Evolutionary conservation across 1,140 invertebrate species (phyloP).

Genomic region (Achatina immaculata): DNA sequence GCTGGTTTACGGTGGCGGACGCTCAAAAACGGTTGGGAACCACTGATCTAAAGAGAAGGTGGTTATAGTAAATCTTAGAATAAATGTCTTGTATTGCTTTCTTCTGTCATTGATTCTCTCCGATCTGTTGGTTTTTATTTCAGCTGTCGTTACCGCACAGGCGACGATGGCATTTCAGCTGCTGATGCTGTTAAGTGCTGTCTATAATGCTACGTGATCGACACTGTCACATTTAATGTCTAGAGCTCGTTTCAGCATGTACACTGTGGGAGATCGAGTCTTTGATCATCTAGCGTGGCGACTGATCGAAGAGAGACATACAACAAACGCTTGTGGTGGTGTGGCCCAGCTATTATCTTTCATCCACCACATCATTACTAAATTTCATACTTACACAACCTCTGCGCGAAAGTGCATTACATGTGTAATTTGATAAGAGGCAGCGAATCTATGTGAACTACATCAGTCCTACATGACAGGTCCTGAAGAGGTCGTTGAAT

Average conservation of each 20-base stretch:
- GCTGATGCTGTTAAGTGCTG: conserved; percentile 10
- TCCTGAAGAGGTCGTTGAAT: background rate
- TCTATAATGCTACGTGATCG: background rate
- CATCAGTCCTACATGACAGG: background rate
- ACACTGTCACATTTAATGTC: background rate
- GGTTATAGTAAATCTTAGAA: no score
- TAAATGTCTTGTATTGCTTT: no score
- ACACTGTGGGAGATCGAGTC: background rate
- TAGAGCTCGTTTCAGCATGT: background rate
- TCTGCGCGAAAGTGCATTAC: background rate
- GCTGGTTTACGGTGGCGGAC: no score
- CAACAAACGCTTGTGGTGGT: background rate
- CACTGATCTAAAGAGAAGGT: no score
- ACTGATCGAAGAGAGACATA: background rate
- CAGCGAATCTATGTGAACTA: background rate
- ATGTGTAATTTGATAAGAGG: background rate
- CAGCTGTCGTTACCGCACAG: background rate
- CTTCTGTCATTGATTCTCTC: no score
- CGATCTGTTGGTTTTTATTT: background rate
- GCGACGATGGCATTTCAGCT: background rate
- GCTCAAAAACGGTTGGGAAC: no score
- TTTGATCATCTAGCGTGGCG: background rate
- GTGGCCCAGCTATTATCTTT: background rate
- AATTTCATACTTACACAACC: conserved; percentile 11
- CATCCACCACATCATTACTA: background rate